Evolutionary conservation across 2,888 invertebrate genomes (phyloP).

Genomic region (Drosophila fungiperda): DNA sequence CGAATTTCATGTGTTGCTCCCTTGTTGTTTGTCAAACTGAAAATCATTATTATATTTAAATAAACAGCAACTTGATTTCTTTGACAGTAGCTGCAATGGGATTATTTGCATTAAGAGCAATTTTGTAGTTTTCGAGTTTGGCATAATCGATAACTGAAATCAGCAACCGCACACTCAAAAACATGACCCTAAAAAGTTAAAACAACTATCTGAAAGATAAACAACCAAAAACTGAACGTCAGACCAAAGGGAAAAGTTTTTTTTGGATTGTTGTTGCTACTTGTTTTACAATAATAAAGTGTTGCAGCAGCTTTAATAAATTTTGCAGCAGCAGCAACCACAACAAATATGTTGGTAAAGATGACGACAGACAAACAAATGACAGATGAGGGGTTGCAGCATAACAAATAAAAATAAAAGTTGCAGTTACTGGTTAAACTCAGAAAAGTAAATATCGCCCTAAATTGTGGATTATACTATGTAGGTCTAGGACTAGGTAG

Average conservation of each 20-base stretch:
- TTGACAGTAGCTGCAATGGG: constrained; percentile 52
- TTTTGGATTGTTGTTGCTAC: constrained; percentile 38
- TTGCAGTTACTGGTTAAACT: constrained; percentile 1
- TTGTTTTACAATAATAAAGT: constrained; percentile 76
- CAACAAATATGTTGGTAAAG: constrained; percentile 56
- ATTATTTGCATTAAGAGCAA: constrained; percentile 15
- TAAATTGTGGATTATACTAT: background rate
- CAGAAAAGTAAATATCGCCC: background rate
- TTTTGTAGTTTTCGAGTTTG: constrained; percentile 8
- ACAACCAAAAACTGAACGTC: constrained; percentile 50
- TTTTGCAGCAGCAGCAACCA: constrained; percentile 52
- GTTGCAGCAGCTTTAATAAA: constrained; percentile 75
- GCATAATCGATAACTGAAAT: constrained; percentile 17
- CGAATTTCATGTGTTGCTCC: constrained; percentile 37
- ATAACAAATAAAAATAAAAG: constrained; percentile 21
- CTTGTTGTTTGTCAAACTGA: constrained; percentile 57
- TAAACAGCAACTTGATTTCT: constrained; percentile 69
- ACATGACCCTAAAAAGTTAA: constrained; percentile 46
- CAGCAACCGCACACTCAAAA: constrained; percentile 15
- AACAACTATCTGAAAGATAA: constrained; percentile 70
- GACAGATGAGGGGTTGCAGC: constrained; percentile 3
- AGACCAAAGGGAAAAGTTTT: constrained; percentile 48
- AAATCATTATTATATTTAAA: constrained; percentile 72
- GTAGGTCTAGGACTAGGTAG: background rate
- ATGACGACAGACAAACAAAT: constrained; percentile 32